Evolutionary conservation across 2,888 invertebrate species (phyloP).

Genomic region (Panorpa germanica): DNA sequence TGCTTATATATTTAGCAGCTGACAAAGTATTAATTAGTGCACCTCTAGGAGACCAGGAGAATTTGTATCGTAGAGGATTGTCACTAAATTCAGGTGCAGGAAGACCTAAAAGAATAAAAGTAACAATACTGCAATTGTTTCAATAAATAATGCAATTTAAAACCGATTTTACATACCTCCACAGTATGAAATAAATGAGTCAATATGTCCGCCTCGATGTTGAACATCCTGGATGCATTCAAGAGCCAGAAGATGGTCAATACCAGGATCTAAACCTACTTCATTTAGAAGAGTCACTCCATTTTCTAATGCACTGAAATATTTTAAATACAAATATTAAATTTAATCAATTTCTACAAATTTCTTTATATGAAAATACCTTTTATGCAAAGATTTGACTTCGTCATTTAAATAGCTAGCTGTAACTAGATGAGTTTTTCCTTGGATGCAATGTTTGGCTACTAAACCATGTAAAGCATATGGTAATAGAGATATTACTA

Average conservation of each 20-base stretch:
- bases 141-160: neutral
- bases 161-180: conserved; percentile 35
- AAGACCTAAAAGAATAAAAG: conserved; percentile 33
- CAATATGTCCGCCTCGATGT: conserved; percentile 74
- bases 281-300: conserved; percentile 92
- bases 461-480: conserved; percentile 73
- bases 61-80: conserved; percentile 78
- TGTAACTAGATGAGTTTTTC: conserved; percentile 83
- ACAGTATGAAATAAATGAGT: conserved; percentile 92
- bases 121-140: too few relatives aligned
- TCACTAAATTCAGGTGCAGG: conserved; percentile 94
- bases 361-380: conserved; percentile 28
- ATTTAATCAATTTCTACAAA: conserved; percentile 1
- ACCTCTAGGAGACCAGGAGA: conserved; percentile 94
- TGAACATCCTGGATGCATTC: conserved; percentile 92
- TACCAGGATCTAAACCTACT: conserved; percentile 96
- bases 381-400: conserved; percentile 57
- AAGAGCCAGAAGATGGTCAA: conserved; percentile 89
- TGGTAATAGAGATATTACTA: conserved; percentile 78
- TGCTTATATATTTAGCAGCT: conserved; percentile 69
- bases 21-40: conserved; percentile 80
- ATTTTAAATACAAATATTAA: conserved; percentile 5
- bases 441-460: conserved; percentile 73
- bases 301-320: conserved; percentile 58
- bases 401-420: conserved; percentile 85